Percentiles rank a stretch among this genome's conserved stretches.
Conservation (phyloP, 2,888 invertebrate genomes). For the Cyrtodaria siliqua region DNA sequence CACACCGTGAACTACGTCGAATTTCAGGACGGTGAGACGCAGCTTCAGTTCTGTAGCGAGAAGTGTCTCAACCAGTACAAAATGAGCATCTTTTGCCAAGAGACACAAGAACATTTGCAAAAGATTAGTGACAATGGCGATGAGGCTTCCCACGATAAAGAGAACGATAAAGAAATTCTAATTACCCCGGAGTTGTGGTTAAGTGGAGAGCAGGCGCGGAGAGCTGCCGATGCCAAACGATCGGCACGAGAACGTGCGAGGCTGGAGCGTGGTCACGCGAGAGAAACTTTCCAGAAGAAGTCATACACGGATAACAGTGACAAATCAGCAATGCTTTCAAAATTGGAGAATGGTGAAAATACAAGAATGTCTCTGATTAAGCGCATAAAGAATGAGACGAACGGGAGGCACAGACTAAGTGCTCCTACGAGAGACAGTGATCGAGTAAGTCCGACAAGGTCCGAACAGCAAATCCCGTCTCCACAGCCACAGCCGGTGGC, state of each 20-base stretch:
- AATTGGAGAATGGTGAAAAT: conserved; percentile 9
- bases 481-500: conserved; percentile 17
- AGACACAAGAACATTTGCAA: conserved; percentile 95
- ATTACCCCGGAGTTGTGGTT: conserved; percentile 97
- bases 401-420: conserved; percentile 32
- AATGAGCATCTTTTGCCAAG: conserved; percentile 98
- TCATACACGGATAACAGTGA: too few species aligned
- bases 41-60: conserved; percentile 95
- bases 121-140: conserved; percentile 87
- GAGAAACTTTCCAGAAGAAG: background rate
- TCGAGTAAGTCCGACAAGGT: conserved; percentile 24
- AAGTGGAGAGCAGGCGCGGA: conserved; percentile 74
- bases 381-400: conserved; percentile 43
- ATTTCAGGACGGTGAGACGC: conserved; percentile 96
- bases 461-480: conserved; percentile 21
- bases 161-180: conserved; percentile 85
- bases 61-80: conserved; percentile 98
- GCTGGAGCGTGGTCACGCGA: background rate
- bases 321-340: too few species aligned
- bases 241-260: conserved; percentile 13
- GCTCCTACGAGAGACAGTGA: conserved; percentile 26
- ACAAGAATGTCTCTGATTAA: conserved; percentile 22
- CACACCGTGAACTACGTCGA: conserved; percentile 97
- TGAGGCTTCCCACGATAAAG: conserved; percentile 50
- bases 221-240: conserved; percentile 40